Evolutionary conservation across 2,888 invertebrate genomes (phyloP), one percentile per base, ranked within the genome.

Genomic region (Cenopis cana): DNA sequence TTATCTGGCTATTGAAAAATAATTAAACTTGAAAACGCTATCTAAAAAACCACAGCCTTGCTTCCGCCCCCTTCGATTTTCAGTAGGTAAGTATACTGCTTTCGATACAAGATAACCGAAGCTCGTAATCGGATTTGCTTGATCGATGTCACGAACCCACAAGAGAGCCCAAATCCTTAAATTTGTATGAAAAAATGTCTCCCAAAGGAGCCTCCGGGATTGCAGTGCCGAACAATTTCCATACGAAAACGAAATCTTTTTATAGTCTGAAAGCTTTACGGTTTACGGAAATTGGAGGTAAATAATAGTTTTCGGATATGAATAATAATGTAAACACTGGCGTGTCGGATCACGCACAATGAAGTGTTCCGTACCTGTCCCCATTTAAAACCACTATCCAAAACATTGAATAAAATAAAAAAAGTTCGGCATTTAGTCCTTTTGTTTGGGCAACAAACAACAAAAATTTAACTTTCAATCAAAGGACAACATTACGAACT

Each of bases 61-160:
- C 29, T 0, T 14, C 11, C 4, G 33, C 24, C 18, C 33, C 56
- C 56, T 76, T 75, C 74, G 73, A 74, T 74, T 74, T 54, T 61
- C 73, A 41, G 69, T n/a, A n/a, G n/a, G n/a, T n/a, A n/a, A n/a
- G n/a, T 59, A 59, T 68, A 68, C 61, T 55, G 57, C 59, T 36
- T 74, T 60, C 73, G 72, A 74, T 75, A 75, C 74, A 71, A 75
- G 74, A 75, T 74, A 71, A 71, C 73, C 59, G 46, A 54, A 69
- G 62, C 73, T 68, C 52, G 50, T 61, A 74, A 73, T 72, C 69
- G 69, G 72, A 57, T 73, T 64, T 54, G 18, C 33, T 41, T 65
- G 70, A 70, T 70, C 70, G 64, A 70, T 54, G 60, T 70, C 54
- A 62, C 57, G 69, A 41, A 6, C 20, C 5, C 29, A n/a, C n/a